Conservation (phyloP, 2,113 vertebrate species). For the Aphelocoma coerulescens region DNA sequence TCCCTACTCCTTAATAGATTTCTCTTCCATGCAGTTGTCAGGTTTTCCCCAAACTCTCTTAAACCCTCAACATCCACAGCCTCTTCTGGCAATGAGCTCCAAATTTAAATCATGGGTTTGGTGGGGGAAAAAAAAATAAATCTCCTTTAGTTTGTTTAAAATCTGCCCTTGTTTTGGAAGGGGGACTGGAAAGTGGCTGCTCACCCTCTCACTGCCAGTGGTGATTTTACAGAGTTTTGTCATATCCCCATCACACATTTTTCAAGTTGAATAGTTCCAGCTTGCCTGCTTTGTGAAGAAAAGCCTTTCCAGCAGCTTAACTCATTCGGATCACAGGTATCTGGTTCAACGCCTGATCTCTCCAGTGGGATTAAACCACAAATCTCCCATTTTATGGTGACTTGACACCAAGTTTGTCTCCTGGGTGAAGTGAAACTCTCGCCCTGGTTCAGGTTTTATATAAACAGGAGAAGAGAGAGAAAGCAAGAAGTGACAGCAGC, state of each 20-base stretch:
- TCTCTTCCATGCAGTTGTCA: not conserved
- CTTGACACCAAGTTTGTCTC: not conserved
- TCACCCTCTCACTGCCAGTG: not conserved
- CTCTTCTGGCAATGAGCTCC: not conserved
- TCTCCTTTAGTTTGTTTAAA: not conserved
- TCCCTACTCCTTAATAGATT: not conserved
- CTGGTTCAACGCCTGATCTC: not conserved
- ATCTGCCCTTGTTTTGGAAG: not conserved
- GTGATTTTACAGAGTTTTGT: not conserved
- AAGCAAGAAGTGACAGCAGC: not conserved
- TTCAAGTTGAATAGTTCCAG: not conserved
- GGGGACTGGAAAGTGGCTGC: not conserved
- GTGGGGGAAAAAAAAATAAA: accelerated
- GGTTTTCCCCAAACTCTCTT: not conserved
- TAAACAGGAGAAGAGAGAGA: not conserved
- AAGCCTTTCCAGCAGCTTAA: not conserved
- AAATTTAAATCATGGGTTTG: not conserved
- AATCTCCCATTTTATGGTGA: not conserved
- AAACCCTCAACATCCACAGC: not conserved
- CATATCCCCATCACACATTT: not conserved
- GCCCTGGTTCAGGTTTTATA: not conserved
- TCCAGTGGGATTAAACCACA: not conserved
- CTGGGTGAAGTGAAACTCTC: not conserved
- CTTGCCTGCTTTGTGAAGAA: not conserved
- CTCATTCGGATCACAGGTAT: not conserved